Percentiles rank a stretch among this genome's conserved stretches.
phyloP scores from a whole-genome alignment of 2,113 vertebrate genomes.

The Nerophis ophidion region DNA sequence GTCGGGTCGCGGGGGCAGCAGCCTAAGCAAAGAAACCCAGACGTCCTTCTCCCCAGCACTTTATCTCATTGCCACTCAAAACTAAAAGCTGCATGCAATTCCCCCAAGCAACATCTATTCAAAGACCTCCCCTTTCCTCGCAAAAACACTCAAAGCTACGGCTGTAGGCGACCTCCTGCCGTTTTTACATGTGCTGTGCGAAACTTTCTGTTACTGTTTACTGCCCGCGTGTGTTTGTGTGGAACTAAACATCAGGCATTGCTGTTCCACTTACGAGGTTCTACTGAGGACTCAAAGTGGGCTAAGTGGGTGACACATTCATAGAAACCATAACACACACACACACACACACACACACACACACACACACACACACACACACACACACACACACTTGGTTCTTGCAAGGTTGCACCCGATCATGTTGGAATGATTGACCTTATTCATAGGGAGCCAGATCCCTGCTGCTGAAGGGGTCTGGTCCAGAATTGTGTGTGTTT shows the following conservation, averaged over 20 bases:
- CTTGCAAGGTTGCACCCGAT: constrained; percentile 41
- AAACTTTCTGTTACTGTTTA: no score
- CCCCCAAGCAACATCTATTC: no score
- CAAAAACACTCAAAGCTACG: no score
- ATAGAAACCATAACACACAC: constrained; percentile 7
- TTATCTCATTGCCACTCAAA: no score
- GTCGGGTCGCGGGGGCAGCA: no score
- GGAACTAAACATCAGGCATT: neutral
- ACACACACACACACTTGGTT: constrained; percentile 36
- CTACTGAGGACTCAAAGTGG: neutral
- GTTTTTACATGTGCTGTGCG: no score
- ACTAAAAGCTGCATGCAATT: no score
- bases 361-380: neutral
- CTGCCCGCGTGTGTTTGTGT: no score
- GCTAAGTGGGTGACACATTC: neutral
- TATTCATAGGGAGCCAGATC: constrained; percentile 45
- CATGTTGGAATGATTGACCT: constrained; percentile 51
- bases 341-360: neutral
- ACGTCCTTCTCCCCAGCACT: no score
- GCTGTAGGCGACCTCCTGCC: no score
- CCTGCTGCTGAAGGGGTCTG: constrained; percentile 43
- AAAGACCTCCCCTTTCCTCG: no score
- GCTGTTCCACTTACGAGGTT: neutral
- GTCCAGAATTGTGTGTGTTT: neutral
- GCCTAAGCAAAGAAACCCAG: no score